phyloP scores from a whole-genome alignment of 2,888 invertebrate species.

The Meteorus cinctellus region DNA sequence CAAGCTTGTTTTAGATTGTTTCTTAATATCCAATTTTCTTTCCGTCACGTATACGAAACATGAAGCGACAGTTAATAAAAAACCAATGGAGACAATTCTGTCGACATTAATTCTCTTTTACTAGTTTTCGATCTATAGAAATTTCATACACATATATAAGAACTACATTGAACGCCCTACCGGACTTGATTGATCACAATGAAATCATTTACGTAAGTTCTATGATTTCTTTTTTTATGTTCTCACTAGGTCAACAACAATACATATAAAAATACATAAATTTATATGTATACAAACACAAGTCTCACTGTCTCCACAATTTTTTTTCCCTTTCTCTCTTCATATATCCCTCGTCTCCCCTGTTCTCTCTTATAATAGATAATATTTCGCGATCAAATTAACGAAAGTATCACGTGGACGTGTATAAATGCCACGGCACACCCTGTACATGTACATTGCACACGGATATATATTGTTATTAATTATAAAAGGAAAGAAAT shows the following conservation, averaged over 20 bases:
- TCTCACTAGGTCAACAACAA: constrained; percentile 9
- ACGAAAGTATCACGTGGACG: not conserved
- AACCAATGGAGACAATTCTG: not conserved
- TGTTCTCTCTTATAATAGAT: not conserved
- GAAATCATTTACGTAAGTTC: constrained; percentile 34
- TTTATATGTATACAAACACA: not conserved
- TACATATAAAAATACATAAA: not conserved
- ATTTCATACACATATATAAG: not conserved
- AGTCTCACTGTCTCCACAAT: not conserved
- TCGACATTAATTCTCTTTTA: not conserved
- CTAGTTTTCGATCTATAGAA: not conserved
- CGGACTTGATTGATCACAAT: constrained; percentile 37
- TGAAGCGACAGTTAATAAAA: not conserved
- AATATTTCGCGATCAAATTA: not conserved
- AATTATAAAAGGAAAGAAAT: too few relatives aligned
- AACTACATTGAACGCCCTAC: not conserved
- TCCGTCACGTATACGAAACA: constrained; percentile 37
- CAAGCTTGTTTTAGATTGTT: constrained; percentile 24
- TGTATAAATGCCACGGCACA: not conserved
- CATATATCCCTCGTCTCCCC: not conserved
- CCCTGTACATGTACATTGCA: too few relatives aligned
- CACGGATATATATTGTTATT: too few relatives aligned
- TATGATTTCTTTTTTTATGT: constrained; percentile 2
- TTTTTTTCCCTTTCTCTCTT: not conserved
- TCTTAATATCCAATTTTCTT: constrained; percentile 30